Conservation (phyloP, 1,140 invertebrate genomes). For the Drosophila parvula region DNA sequence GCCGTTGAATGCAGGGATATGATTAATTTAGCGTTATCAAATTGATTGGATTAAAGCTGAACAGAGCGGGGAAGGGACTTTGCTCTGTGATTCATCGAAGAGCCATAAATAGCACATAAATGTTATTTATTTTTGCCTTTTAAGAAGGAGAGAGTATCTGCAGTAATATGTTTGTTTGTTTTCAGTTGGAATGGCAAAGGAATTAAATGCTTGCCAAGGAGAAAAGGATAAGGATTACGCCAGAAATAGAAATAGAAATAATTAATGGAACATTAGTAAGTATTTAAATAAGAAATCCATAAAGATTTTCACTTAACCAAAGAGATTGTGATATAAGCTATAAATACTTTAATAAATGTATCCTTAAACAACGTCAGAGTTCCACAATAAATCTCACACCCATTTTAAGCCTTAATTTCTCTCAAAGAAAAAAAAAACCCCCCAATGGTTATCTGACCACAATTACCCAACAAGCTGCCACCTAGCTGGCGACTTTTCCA, state of each 20-base stretch:
- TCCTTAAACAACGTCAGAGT: too few species aligned
- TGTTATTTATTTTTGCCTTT: slow-evolving; percentile 13
- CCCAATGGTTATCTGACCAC: slow-evolving; percentile 20
- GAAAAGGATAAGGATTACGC: not conserved
- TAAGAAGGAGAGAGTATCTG: not conserved
- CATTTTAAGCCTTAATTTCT: not conserved
- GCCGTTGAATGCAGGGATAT: slow-evolving; percentile 20
- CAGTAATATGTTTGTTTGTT: not conserved
- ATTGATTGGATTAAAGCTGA: slow-evolving; percentile 55
- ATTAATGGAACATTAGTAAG: not conserved
- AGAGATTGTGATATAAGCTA: too few species aligned
- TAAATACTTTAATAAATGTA: too few species aligned
- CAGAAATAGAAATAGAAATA: not conserved
- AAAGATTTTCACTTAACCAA: not conserved
- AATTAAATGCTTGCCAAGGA: not conserved
- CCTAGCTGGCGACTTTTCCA: slow-evolving; percentile 13
- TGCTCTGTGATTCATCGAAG: slow-evolving; percentile 11
- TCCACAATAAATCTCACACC: not conserved
- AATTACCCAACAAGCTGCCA: slow-evolving; percentile 25
- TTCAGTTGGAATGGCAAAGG: not conserved
- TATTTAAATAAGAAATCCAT: not conserved
- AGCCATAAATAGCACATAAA: slow-evolving; percentile 4
- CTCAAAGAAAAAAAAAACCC: not conserved
- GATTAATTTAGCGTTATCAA: slow-evolving; percentile 59
- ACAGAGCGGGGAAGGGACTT: not conserved